Base-by-base conservation (phyloP, 2,797 vertebrate genomes). In the Bradypodion pumilum region DNA sequence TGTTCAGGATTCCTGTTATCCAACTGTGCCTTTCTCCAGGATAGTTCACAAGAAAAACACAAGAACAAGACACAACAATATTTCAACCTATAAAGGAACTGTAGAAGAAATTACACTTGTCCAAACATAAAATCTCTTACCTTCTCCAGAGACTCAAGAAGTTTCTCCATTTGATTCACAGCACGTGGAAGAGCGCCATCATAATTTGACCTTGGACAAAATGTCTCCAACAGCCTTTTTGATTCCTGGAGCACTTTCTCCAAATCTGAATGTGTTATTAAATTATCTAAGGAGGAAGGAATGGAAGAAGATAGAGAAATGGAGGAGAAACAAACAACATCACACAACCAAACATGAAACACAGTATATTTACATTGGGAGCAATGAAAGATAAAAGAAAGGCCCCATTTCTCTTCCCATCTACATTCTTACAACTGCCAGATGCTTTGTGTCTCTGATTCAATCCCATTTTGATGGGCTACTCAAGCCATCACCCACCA, bases 201-300 rank as follows among this genome's bases (percentile, higher is more conserved):
- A 85, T 96, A 97, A 84, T 95, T 92, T 44, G 96, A 96, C 84
- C 95, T 95, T 65, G 89, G 92, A 87, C 95, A 95, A 88, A 97
- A 97, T 69, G 93, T 94, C 81, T 95, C 93, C 70, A 97, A 83
- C 27, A 97, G 42, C 25, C 72, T 94, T 90, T 94, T 93, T 21
- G 96, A 95, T 89, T 96, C 94, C 87, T 89, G 89, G 49, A 96
- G 95, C 77, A 96, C 77, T 52, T 91, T 16, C 70, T 8, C 16
- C 10, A 87, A 37, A 79, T 92, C 91, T 86, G 86, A 83, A 44
- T 90, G 89, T 80, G 95, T 92, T 77, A 94, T 49, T 29, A 79
- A 82, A 87, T 92, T 91, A 87, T 85, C 96, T 97, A 86, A 46
- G 68, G 46, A 68, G n/a, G 10, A 37, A 12, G 37, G 9, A 5